phyloP scores from a whole-genome alignment of 2,797 vertebrate genomes.

The Chaenodraco wilsoni region DNA sequence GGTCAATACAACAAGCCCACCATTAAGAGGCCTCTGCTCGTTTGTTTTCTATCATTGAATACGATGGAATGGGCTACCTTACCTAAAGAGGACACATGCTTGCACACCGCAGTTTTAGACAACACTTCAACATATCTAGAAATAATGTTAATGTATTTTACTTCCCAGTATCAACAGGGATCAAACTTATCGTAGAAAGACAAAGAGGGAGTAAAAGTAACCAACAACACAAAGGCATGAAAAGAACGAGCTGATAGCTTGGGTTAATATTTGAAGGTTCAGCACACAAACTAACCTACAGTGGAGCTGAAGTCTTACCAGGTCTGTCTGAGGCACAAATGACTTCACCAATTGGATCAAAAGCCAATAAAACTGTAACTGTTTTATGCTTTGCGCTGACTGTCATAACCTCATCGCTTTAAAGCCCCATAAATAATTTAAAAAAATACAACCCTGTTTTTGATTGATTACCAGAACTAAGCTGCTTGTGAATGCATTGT shows the following conservation, averaged over 20 bases:
- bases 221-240: conserved; percentile 66
- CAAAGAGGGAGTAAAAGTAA: conserved; percentile 55
- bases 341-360: conserved; percentile 13
- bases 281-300: conserved; percentile 72
- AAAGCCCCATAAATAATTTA: not conserved
- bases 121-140: not conserved
- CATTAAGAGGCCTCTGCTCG: conserved; percentile 8
- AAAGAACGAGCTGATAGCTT: conserved; percentile 74
- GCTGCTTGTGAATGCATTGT: conserved; percentile 9
- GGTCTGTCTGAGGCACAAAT: conserved; percentile 21
- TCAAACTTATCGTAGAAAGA: conserved; percentile 40
- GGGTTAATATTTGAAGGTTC: conserved; percentile 86
- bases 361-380: not conserved
- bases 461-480: conserved; percentile 1
- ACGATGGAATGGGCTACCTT: not conserved
- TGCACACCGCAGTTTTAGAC: not conserved
- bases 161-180: conserved; percentile 30
- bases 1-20: conserved; percentile 28
- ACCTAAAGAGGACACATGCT: not conserved
- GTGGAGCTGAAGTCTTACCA: conserved; percentile 36
- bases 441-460: not conserved
- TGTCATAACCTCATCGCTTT: not conserved
- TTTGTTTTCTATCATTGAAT: conserved; percentile 3
- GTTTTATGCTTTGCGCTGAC: fast-evolving
- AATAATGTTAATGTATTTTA: conserved; percentile 10